These are phyloP conservation scores for Amyelois transitella DNA, from an alignment of 1,140 invertebrate species.

Conservation along the genomic window DNA sequence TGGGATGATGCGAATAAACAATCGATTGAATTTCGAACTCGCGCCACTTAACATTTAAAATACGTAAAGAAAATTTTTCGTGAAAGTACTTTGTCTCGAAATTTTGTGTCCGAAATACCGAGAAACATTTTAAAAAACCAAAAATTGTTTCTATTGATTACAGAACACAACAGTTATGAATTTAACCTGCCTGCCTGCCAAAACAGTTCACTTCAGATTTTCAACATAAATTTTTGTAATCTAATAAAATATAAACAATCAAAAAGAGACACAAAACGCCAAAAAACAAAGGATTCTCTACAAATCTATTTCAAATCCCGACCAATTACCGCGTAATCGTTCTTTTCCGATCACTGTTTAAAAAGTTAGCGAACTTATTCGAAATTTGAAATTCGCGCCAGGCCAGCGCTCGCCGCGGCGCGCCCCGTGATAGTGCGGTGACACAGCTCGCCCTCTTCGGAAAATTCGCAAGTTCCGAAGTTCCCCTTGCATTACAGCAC, in stretches of 20 bases:
- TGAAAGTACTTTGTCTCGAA: not conserved
- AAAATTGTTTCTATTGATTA: not conserved
- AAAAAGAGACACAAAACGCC: not conserved
- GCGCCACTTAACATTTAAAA: constrained; percentile 30
- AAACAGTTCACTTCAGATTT: too few species aligned
- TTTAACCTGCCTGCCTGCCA: not conserved
- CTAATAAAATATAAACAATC: too few species aligned
- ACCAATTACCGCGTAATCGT: not conserved
- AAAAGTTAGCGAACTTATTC: constrained; percentile 13
- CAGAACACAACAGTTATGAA: not conserved
- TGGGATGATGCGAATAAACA: constrained; percentile 41
- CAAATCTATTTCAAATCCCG: not conserved
- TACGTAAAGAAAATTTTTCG: constrained; percentile 1
- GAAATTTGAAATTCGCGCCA: constrained; percentile 38
- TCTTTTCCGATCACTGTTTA: not conserved
- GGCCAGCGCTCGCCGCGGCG: constrained; percentile 59
- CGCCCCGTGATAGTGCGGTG: constrained; percentile 56
- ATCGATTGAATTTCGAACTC: constrained; percentile 38
- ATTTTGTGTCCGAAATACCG: not conserved
- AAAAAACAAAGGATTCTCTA: not conserved
- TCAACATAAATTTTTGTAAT: too few species aligned
- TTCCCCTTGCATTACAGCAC: constrained; percentile 36
- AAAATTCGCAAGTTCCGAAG: constrained; percentile 49
- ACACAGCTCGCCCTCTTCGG: constrained; percentile 50
- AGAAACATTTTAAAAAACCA: not conserved